These are phyloP conservation scores for Syngnathus scovelli DNA, from an alignment of 2,113 vertebrate genomes.

Conservation along the genomic window DNA sequence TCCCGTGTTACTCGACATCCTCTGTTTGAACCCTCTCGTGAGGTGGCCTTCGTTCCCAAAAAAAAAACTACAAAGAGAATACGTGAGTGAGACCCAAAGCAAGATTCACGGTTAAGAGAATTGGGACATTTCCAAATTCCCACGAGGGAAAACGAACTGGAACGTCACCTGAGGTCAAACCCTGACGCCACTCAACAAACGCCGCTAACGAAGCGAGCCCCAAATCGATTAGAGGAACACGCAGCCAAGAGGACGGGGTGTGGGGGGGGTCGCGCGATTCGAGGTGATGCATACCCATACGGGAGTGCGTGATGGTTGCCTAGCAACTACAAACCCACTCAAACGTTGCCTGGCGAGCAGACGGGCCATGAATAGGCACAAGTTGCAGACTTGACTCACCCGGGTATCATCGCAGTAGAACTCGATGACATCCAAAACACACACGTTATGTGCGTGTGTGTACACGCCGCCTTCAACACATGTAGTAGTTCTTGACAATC, in stretches of 20 bases:
- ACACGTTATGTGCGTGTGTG: not conserved
- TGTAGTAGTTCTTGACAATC: constrained; percentile 19
- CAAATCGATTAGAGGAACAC: no score
- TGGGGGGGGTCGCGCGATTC: no score
- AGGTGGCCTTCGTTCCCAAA: not conserved
- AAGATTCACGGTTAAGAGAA: not conserved
- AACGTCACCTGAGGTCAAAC: not conserved
- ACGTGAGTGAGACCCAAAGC: not conserved
- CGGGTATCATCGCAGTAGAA: not conserved
- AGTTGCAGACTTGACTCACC: constrained; percentile 18
- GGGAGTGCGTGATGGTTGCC: constrained; percentile 66
- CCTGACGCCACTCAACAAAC: not conserved
- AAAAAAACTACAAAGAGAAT: not conserved
- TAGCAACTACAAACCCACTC: constrained; percentile 68
- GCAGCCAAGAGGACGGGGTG: no score
- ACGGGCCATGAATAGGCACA: constrained; percentile 34
- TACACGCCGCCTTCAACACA: constrained; percentile 15
- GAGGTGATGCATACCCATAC: constrained; percentile 33
- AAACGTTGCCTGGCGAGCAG: constrained; percentile 42
- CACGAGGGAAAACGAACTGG: not conserved
- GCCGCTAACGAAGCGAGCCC: no score
- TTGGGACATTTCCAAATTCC: not conserved
- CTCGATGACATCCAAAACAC: not conserved
- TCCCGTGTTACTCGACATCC: not conserved
- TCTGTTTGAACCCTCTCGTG: not conserved